phyloP scores from a whole-genome alignment of 2,797 vertebrate genomes.

The Thalassophryne amazonica region DNA sequence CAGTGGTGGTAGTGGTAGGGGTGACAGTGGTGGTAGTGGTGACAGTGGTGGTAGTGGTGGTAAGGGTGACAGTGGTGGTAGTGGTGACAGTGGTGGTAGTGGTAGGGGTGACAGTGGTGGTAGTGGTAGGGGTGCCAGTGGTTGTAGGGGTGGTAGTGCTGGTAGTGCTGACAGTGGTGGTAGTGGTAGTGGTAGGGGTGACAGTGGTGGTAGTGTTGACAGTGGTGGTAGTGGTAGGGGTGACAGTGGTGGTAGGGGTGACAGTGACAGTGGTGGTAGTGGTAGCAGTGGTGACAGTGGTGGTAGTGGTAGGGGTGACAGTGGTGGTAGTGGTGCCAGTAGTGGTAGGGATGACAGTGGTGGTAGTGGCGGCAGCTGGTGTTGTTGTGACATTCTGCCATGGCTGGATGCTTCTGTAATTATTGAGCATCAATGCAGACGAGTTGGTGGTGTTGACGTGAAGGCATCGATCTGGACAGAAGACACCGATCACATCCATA shows the following conservation, averaged over 20 bases:
- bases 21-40: not conserved
- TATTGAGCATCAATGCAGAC: slow-evolving; percentile 13
- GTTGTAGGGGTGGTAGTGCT: not conserved
- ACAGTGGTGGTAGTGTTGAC: too few relatives aligned
- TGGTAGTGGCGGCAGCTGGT: not conserved
- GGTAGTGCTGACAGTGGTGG: not conserved
- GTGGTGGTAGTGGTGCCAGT: rapidly evolving
- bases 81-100: not conserved
- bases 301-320: not conserved
- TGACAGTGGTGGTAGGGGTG: not conserved
- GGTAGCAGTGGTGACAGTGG: too few relatives aligned
- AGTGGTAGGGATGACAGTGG: not conserved
- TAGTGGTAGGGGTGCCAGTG: not conserved
- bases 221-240: slow-evolving; percentile 8
- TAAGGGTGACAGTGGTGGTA: not conserved
- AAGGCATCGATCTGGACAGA: slow-evolving; percentile 67
- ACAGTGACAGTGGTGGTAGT: not conserved
- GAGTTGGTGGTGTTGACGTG: not conserved
- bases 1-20: slow-evolving; percentile 7
- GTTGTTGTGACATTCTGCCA: slow-evolving; percentile 12
- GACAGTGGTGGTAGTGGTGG: slow-evolving; percentile 4
- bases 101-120: not conserved
- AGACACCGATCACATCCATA: too few relatives aligned
- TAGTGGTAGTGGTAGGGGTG: slow-evolving; percentile 14
- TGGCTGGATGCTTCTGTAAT: slow-evolving; percentile 41